These are phyloP conservation scores for Myopa testacea DNA, from an alignment of 2,888 invertebrate species.

Conservation along the genomic window DNA sequence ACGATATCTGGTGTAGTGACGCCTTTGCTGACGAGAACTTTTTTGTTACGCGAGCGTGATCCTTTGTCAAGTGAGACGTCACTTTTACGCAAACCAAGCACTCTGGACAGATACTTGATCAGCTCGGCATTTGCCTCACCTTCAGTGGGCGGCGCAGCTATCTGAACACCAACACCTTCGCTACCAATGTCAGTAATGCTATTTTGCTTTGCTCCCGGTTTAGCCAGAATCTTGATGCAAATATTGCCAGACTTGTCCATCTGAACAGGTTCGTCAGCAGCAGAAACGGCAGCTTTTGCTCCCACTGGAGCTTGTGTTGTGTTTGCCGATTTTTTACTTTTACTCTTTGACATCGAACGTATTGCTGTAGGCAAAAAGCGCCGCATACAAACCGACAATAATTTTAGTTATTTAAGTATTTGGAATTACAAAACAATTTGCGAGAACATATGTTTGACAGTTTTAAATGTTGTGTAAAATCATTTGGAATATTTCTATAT, in stretches of 20 bases:
- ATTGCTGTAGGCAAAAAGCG: constrained; percentile 1
- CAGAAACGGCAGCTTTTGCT: neutral
- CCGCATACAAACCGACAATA: constrained; percentile 2
- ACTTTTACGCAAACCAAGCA: constrained; percentile 78
- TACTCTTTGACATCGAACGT: constrained; percentile 58
- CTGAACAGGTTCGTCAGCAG: constrained; percentile 60
- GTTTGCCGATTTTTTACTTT: constrained; percentile 51
- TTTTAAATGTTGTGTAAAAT: neutral
- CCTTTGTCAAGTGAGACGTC: constrained; percentile 76
- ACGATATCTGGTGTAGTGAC: constrained; percentile 68
- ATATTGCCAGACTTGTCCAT: constrained; percentile 74
- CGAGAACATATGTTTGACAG: neutral
- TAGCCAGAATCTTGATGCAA: constrained; percentile 75
- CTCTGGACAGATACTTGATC: constrained; percentile 76
- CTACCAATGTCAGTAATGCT: constrained; percentile 74
- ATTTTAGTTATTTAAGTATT: neutral
- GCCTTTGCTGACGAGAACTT: constrained; percentile 69
- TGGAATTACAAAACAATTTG: neutral
- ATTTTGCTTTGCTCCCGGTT: constrained; percentile 81
- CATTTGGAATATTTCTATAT: too few relatives aligned
- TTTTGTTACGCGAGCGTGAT: constrained; percentile 73
- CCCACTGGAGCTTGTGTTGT: neutral
- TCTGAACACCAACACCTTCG: constrained; percentile 80
- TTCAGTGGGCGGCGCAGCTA: constrained; percentile 84
- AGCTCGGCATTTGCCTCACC: constrained; percentile 85